A percentile compares a stretch with the other conserved stretches of the same genome.
Evolutionary conservation across 2,113 vertebrate species (phyloP).

Genomic region (Ailuropoda melanoleuca): DNA sequence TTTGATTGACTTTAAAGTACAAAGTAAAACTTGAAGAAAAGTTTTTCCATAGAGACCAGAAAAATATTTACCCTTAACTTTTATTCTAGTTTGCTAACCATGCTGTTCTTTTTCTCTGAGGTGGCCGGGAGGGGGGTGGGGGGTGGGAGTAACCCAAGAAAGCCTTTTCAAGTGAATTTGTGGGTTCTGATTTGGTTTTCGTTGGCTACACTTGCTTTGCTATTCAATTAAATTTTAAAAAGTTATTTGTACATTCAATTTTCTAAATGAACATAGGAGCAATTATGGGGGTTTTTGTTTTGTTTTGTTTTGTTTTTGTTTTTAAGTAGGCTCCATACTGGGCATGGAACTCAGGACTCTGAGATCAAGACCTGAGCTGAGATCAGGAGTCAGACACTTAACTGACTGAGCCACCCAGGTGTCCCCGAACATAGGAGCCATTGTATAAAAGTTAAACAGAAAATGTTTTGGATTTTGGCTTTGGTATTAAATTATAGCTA

Average conservation of each 20-base stretch:
- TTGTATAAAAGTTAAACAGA: background rate
- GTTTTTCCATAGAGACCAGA: background rate
- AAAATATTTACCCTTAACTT: background rate
- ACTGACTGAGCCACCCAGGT: background rate
- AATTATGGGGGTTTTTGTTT: background rate
- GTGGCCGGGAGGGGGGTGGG: too few relatives aligned
- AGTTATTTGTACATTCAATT: background rate
- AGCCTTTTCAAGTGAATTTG: background rate
- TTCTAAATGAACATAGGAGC: background rate
- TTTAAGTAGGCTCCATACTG: background rate
- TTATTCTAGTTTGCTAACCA: background rate
- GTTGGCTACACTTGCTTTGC: background rate
- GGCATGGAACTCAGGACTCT: background rate
- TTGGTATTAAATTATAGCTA: background rate
- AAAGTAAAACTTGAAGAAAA: background rate
- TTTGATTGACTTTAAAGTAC: constrained; percentile 11
- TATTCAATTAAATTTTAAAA: constrained; percentile 8
- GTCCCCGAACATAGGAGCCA: background rate
- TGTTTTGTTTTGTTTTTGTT: background rate
- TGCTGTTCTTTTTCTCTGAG: background rate
- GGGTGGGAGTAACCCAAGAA: background rate
- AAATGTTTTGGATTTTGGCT: background rate
- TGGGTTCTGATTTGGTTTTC: background rate
- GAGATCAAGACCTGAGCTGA: background rate
- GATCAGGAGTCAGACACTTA: background rate